Evolutionary conservation across 2,888 invertebrate species (phyloP).

Genomic region (Serripes groenlandicus): DNA sequence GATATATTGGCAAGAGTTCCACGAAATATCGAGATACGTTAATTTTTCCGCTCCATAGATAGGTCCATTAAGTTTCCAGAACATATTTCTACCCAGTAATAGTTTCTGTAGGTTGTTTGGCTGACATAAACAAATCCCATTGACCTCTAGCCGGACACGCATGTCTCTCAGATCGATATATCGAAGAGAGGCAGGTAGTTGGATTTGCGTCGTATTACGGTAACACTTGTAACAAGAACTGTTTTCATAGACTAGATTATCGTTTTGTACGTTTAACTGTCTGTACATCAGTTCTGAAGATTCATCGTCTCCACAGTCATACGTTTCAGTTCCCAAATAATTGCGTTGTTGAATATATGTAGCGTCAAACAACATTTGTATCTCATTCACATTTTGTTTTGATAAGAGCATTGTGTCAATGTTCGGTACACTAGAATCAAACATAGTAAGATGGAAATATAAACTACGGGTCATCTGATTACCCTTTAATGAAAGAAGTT

Average conservation of each 20-base stretch:
- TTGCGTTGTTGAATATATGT: not conserved
- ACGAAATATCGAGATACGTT: slow-evolving; percentile 32
- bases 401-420: not conserved
- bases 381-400: not conserved
- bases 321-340: too few relatives aligned
- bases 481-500: not conserved
- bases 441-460: not conserved
- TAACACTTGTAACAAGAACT: too few relatives aligned
- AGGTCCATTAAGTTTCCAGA: slow-evolving; percentile 42
- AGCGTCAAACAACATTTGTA: not conserved
- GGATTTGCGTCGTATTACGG: too few relatives aligned
- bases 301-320: too few relatives aligned
- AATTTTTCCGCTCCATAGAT: slow-evolving; percentile 26
- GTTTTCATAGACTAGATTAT: too few relatives aligned
- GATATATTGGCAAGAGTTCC: slow-evolving; percentile 42
- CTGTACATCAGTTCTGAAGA: too few relatives aligned
- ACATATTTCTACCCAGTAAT: slow-evolving; percentile 27
- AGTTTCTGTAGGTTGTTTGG: slow-evolving; percentile 42
- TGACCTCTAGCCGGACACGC: not conserved
- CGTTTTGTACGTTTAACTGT: too few relatives aligned
- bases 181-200: not conserved
- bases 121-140: slow-evolving; percentile 21
- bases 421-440: not conserved
- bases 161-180: slow-evolving; percentile 20
- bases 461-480: not conserved